phyloP scores from a whole-genome alignment of 2,888 invertebrate species.

The Acrobasis suavella region DNA sequence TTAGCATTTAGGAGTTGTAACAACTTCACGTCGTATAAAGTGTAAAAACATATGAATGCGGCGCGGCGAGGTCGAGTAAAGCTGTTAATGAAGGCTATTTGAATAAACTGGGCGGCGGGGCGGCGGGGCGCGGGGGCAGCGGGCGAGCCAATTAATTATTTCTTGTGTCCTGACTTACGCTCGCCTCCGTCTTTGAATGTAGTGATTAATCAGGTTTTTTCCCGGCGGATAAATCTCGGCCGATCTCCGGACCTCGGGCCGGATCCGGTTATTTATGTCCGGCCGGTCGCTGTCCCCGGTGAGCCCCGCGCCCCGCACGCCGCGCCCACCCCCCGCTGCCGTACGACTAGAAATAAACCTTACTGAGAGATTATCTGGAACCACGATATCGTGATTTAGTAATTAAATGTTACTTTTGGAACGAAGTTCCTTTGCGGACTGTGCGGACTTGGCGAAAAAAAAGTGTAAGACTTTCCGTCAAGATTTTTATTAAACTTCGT shows the following conservation, averaged over 20 bases:
- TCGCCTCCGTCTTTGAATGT: conserved; percentile 65
- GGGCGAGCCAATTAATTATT: conserved; percentile 61
- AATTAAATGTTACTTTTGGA: no score
- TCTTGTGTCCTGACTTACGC: conserved; percentile 67
- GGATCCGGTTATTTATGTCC: conserved; percentile 51
- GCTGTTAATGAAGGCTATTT: conserved; percentile 57
- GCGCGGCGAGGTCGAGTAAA: conserved; percentile 22
- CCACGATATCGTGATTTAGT: no score
- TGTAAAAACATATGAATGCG: conserved; percentile 7
- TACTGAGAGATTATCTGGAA: background rate
- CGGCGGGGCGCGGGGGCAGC: conserved; percentile 26
- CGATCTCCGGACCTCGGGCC: conserved; percentile 33
- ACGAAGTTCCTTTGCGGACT: no score
- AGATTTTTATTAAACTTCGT: no score
- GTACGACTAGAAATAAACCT: conserved; percentile 18
- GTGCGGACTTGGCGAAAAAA: no score
- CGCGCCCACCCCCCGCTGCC: conserved; percentile 13
- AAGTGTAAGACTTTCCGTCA: no score
- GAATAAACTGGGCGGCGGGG: conserved; percentile 45
- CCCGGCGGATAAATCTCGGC: conserved; percentile 55
- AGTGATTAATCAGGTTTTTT: conserved; percentile 73
- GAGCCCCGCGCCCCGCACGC: conserved; percentile 20
- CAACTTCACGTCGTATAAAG: background rate
- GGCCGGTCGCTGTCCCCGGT: conserved; percentile 26
- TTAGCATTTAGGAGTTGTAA: no score